These are phyloP conservation scores for Ceratosolen solmsi DNA, from an alignment of 1,140 invertebrate genomes.

Conservation along the genomic window DNA sequence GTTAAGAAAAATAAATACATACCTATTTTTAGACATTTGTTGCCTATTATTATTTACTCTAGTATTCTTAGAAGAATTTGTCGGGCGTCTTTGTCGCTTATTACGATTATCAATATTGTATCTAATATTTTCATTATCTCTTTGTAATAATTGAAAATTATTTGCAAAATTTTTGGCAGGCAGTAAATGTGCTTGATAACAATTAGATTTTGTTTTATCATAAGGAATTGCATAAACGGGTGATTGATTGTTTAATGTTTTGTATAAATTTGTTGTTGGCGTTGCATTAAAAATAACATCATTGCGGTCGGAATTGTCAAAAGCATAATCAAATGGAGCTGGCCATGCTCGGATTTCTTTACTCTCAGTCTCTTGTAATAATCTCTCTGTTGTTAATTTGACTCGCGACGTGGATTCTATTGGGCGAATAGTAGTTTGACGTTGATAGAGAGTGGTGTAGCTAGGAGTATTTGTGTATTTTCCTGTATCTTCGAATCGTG, in stretches of 20 bases:
- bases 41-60: neutral
- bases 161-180: neutral
- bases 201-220: neutral
- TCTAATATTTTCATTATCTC: neutral
- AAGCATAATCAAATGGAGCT: slow-evolving; percentile 63
- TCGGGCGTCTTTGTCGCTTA: neutral
- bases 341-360: slow-evolving; percentile 62
- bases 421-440: neutral
- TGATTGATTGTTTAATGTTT: neutral
- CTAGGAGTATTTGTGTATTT: neutral
- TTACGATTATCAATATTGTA: neutral
- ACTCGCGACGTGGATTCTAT: neutral
- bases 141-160: neutral
- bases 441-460: neutral
- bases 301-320: slow-evolving; percentile 56
- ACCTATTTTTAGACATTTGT: too few relatives aligned
- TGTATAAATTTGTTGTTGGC: neutral
- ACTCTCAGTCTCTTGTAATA: slow-evolving; percentile 57
- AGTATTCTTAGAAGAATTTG: neutral
- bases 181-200: neutral
- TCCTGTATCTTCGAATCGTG: neutral
- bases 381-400: neutral
- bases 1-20: too few relatives aligned
- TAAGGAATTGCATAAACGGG: neutral
- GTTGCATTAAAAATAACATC: slow-evolving; percentile 32